These are phyloP conservation scores for Anastrepha obliqua DNA, from an alignment of 1,140 invertebrate genomes.

Conservation along the genomic window DNA sequence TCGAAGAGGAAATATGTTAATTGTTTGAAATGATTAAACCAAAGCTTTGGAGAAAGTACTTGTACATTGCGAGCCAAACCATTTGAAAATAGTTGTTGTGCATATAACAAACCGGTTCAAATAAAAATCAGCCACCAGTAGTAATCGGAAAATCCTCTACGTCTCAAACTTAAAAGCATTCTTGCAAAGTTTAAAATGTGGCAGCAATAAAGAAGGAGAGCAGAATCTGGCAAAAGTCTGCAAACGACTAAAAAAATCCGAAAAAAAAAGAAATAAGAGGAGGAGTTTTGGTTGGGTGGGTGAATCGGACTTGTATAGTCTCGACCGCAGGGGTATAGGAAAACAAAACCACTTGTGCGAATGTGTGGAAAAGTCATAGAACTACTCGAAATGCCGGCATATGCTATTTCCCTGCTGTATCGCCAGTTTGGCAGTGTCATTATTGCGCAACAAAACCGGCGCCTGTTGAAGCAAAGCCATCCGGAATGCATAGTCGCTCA, in stretches of 20 bases:
- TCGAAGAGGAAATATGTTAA: background rate
- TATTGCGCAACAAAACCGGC: background rate
- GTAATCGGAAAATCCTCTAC: background rate
- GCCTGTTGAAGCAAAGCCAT: background rate
- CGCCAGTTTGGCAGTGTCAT: background rate
- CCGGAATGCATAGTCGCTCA: background rate
- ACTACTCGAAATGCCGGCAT: too few relatives aligned
- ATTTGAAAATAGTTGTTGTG: background rate
- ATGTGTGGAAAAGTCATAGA: background rate
- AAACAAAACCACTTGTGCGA: background rate
- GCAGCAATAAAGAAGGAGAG: background rate
- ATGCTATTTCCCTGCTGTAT: background rate
- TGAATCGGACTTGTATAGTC: background rate
- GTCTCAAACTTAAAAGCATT: background rate
- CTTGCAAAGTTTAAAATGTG: constrained; percentile 22
- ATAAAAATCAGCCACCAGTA: background rate
- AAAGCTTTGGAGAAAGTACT: background rate
- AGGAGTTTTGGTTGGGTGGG: constrained; percentile 7
- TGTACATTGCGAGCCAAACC: background rate
- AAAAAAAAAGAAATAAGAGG: background rate
- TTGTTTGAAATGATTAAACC: background rate
- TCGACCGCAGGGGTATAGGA: too few relatives aligned
- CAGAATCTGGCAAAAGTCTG: background rate
- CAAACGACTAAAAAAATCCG: too few relatives aligned
- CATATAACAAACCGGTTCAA: background rate